Base-by-base conservation (phyloP, 2,113 vertebrate genomes). In the Sebastes fasciatus region DNA sequence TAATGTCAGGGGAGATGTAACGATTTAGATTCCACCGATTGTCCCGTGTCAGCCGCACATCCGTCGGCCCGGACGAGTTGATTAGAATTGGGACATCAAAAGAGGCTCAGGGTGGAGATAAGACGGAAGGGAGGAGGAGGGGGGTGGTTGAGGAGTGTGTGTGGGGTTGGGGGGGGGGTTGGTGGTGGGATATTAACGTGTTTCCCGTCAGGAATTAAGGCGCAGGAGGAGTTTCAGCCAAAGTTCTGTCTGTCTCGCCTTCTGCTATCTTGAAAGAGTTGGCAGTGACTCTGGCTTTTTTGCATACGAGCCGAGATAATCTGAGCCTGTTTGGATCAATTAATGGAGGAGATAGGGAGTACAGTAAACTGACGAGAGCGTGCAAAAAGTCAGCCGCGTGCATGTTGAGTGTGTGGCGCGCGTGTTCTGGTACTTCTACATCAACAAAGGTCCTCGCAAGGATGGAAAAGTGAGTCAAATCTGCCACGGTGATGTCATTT, bases 1-100 rank as follows among this genome's bases (percentile, higher is more conserved):
- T 95, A 96, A 96, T 96, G 95, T 96, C 95, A 96, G 90, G 86
- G 74, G 87, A 96, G 95, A 95, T 96, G 92, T 92, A 91, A 93
- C 86, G 95, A 95, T 96, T 95, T 94, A 93, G 94, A 95, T 95
- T 86, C 74, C 52, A 79, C 51, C 67, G 94, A 96, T 95, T 95
- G 92, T 89, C 90, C 79, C 69, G 71, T 94, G 94, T 93, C 94
- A 91, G 88, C 75, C 76, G 72, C 87, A 67, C 87, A 91, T 94
- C 88, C 79, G 68, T 89, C 90, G 72, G 88, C 86, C 79, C 66
- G 86, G 88, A 91, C 85, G 72, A 92, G 90, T 92, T 94, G 89
- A 94, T 95, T 93, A 94, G 86, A 92, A 91, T 90, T 86, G 90
- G 90, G 85, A 92, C 92, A 95, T 96, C 92, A 95, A 94, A 95